These are phyloP conservation scores for Drosophila kurseongensis DNA, from an alignment of 1,140 invertebrate species.

Conservation along the genomic window DNA sequence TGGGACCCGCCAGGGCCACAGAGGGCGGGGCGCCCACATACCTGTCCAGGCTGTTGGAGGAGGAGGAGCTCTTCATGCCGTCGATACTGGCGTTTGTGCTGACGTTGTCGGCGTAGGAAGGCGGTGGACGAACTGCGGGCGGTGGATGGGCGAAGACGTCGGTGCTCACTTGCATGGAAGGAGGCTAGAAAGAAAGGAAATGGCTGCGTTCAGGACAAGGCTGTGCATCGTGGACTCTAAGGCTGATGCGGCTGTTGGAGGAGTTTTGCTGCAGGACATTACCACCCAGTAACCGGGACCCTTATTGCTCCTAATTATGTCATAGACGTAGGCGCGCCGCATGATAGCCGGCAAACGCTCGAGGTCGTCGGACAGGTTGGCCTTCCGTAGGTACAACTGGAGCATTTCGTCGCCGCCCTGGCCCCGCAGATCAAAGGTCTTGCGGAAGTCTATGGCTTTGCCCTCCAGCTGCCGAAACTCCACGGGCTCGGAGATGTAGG, in stretches of 20 bases:
- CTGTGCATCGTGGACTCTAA: background rate
- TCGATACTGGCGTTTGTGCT: constrained; percentile 27
- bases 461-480: constrained; percentile 76
- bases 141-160: constrained; percentile 65
- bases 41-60: constrained; percentile 63
- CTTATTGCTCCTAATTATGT: constrained; percentile 80
- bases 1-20: constrained; percentile 56
- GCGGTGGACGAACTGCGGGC: constrained; percentile 64
- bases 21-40: constrained; percentile 34
- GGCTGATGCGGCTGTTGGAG: background rate
- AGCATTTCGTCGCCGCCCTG: constrained; percentile 74
- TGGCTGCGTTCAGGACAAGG: constrained; percentile 18
- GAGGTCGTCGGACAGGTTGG: constrained; percentile 67
- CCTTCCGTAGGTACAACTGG: constrained; percentile 71
- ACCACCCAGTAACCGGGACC: constrained; percentile 79
- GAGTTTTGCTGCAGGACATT: constrained; percentile 31
- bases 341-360: constrained; percentile 63
- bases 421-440: constrained; percentile 78
- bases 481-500: constrained; percentile 75
- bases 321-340: constrained; percentile 75
- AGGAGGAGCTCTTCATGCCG: constrained; percentile 60
- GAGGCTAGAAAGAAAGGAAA: constrained; percentile 57
- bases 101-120: constrained; percentile 40
- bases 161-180: constrained; percentile 68
- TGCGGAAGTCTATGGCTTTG: constrained; percentile 67